A percentile compares a stretch with the other conserved stretches of the same genome.
These are phyloP conservation scores for Cephus spinipes DNA, from an alignment of 2,888 invertebrate genomes.

Conservation along the genomic window DNA sequence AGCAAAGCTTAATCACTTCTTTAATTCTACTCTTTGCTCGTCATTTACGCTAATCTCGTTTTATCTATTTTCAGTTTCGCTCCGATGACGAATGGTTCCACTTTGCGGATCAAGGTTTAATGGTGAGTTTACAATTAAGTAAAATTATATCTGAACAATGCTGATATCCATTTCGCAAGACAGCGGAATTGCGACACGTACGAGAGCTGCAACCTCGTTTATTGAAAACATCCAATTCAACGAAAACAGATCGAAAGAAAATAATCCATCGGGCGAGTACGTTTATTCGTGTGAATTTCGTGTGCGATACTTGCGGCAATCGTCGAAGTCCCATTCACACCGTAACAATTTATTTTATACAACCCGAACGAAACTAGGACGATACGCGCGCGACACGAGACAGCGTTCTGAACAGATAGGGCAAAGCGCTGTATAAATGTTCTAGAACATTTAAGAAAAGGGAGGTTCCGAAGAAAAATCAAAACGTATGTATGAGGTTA, in stretches of 20 bases:
- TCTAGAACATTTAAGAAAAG: too few relatives aligned
- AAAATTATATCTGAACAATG: not conserved
- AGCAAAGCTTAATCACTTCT: not conserved
- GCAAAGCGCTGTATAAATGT: too few relatives aligned
- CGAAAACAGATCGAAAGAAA: not conserved
- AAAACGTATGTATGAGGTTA: not conserved
- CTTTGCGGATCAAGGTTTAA: slow-evolving; percentile 3
- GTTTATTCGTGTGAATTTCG: not conserved
- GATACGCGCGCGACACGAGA: too few relatives aligned
- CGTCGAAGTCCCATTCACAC: not conserved
- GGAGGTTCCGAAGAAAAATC: too few relatives aligned
- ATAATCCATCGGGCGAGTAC: not conserved
- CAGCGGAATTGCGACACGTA: not conserved
- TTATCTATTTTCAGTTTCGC: slow-evolving; percentile 3
- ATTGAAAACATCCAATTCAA: not conserved
- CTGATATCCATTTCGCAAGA: not conserved
- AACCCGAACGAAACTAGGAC: not conserved
- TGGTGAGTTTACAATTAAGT: not conserved
- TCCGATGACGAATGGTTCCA: slow-evolving; percentile 1
- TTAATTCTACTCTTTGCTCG: not conserved
- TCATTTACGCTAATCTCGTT: not conserved
- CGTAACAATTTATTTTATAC: not conserved
- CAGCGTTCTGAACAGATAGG: too few relatives aligned
- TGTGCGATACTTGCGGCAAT: not conserved
- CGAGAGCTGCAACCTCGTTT: not conserved